Conservation (phyloP, 2,888 invertebrate species). For the Acronicta alni region DNA sequence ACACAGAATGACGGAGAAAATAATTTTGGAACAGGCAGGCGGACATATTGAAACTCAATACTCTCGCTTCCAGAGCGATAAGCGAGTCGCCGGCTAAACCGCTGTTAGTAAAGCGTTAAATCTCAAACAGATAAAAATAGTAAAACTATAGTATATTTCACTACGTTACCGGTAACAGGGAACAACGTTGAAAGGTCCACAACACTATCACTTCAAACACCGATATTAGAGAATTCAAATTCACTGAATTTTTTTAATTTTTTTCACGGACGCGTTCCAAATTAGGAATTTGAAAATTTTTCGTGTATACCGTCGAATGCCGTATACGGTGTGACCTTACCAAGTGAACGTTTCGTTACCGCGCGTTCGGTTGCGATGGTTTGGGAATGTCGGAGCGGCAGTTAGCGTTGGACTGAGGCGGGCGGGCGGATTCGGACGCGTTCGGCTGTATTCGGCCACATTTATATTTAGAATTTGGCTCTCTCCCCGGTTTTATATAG, state of each 20-base stretch:
- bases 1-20: conserved; percentile 72
- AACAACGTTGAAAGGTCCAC: conserved; percentile 76
- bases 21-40: conserved; percentile 81
- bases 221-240: conserved; percentile 69
- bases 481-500: conserved; percentile 90
- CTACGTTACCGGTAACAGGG: conserved; percentile 82
- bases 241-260: conserved; percentile 71
- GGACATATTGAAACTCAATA: conserved; percentile 86
- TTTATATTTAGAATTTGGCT: conserved; percentile 91
- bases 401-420: conserved; percentile 87
- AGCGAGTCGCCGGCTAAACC: conserved; percentile 64
- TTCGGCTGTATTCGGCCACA: conserved; percentile 84
- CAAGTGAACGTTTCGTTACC: conserved; percentile 79
- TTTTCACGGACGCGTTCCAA: conserved; percentile 75
- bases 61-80: conserved; percentile 79
- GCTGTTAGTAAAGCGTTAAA: conserved; percentile 63
- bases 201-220: conserved; percentile 83
- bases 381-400: conserved; percentile 84
- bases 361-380: conserved; percentile 80
- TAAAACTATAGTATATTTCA: conserved; percentile 52
- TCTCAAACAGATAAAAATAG: conserved; percentile 61
- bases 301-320: conserved; percentile 65
- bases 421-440: conserved; percentile 83
- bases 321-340: conserved; percentile 78
- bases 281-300: conserved; percentile 68